These are phyloP conservation scores for Cydia fagiglandana DNA, from an alignment of 1,140 invertebrate species.

Conservation along the genomic window DNA sequence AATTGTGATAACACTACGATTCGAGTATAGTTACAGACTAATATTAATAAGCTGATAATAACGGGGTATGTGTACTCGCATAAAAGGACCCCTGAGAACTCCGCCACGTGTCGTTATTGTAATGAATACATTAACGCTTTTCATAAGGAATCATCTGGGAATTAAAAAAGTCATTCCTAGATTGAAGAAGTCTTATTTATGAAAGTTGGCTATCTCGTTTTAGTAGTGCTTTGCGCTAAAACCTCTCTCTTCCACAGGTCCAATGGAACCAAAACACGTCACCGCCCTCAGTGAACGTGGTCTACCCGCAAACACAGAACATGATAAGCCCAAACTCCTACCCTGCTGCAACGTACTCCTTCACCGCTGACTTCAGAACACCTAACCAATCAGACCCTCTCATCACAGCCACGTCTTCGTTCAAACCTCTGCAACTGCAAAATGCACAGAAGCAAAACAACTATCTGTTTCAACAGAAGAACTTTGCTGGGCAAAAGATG, in stretches of 20 bases:
- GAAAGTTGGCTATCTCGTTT: no score
- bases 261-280: slow-evolving; percentile 83
- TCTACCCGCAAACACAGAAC: slow-evolving; percentile 81
- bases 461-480: slow-evolving; percentile 66
- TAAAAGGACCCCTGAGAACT: no score
- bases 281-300: slow-evolving; percentile 80
- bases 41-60: no score
- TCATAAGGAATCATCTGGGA: no score
- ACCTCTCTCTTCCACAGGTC: slow-evolving; percentile 66
- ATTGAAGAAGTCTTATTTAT: no score
- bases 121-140: no score
- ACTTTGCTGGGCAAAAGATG: slow-evolving; percentile 55
- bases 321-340: slow-evolving; percentile 82
- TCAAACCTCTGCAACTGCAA: slow-evolving; percentile 70
- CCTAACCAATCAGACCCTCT: slow-evolving; percentile 78
- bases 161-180: no score
- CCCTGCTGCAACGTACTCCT: slow-evolving; percentile 85
- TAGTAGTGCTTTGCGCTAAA: background rate
- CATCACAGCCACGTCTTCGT: slow-evolving; percentile 74
- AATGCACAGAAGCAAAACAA: slow-evolving; percentile 69
- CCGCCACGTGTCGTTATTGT: no score
- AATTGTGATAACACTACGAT: no score
- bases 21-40: no score
- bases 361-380: slow-evolving; percentile 87
- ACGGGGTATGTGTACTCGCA: no score